Conservation (phyloP, 2,797 vertebrate species). For the Spinibarbus caldwelli region DNA sequence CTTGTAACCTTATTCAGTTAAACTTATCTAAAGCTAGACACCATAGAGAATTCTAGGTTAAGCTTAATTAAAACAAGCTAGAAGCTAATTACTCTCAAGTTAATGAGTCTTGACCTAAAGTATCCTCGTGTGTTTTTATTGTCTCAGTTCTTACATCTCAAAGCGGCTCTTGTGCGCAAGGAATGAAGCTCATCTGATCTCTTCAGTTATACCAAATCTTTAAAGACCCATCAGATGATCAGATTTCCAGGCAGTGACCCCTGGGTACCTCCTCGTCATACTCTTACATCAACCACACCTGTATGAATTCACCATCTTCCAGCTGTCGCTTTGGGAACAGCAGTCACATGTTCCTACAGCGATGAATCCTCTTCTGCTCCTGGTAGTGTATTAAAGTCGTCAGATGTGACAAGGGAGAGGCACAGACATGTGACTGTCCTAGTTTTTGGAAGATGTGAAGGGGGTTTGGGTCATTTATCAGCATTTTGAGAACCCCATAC, state of each 20-base stretch:
- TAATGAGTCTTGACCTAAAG: conserved; percentile 17
- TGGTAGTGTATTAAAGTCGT: conserved; percentile 70
- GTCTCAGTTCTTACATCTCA: conserved; percentile 12
- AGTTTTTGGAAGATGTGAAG: not conserved
- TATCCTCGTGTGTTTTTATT: conserved; percentile 41
- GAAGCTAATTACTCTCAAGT: conserved; percentile 3
- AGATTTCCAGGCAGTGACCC: conserved; percentile 13
- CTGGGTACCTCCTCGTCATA: not conserved
- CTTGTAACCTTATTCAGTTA: not conserved
- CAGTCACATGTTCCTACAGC: conserved; percentile 58
- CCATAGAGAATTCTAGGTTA: conserved; percentile 12
- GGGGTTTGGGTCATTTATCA: not conserved
- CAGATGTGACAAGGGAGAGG: conserved; percentile 77
- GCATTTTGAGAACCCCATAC: not conserved
- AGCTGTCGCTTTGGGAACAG: conserved; percentile 25
- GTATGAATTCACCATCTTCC: conserved; percentile 25
- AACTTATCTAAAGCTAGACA: not conserved
- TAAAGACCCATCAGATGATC: not conserved
- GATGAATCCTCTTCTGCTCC: conserved; percentile 78
- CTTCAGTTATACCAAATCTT: conserved; percentile 20
- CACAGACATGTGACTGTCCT: conserved; percentile 49
- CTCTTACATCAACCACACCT: conserved; percentile 49
- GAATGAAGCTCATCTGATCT: conserved; percentile 24
- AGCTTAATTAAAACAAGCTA: conserved; percentile 12
- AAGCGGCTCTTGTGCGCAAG: conserved; percentile 3